Evolutionary conservation across 2,888 invertebrate species (phyloP), one percentile per base, ranked within the genome.

Genomic region (Sphinx pinastri): DNA sequence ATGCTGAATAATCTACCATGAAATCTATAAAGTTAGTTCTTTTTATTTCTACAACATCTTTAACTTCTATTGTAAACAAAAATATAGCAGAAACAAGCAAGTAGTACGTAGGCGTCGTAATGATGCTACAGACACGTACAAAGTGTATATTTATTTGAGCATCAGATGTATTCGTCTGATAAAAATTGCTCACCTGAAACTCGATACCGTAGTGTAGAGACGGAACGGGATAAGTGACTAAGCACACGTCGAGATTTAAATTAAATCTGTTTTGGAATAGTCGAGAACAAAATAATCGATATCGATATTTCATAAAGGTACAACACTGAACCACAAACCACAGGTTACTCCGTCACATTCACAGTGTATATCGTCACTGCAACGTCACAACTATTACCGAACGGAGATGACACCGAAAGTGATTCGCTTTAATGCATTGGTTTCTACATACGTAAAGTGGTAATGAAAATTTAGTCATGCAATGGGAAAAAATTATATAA

Each of bases 381-480:
- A 77, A 81, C 79, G 75, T 87, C 84, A 85, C 77, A 76, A 76
- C 77, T 79, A 66, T 81, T 82, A 80, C 79, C 79, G 81, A 84
- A 81, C 76, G 73, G 70, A 74, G 79, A 83, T 80, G 84, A 83
- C 82, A 83, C 79, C 78, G 80, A 84, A 82, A 83, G 82, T 83
- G 75, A 76, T 71, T 73, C 73, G 74, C 73, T 72, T 71, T 49
- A 71, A 57, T 70, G 57, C 63, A 70, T 54, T 67, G 51, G 38
- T 68, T 47, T 55, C 13, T 38, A 12, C 14, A 60, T 63, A 54
- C 51, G 60, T 47, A 54, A 54, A 47, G 52, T 45, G n/a, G 16
- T 38, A 38, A 14, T 45, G 31, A 52, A 54, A 60, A 54, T 54
- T 10, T 52, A n/a, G 45, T 13, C 8, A 13, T 52, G 38, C 16